Percentiles rank a stretch among this genome's conserved stretches.
These are phyloP conservation scores for Notiomystis cincta DNA, from an alignment of 2,113 vertebrate genomes.

Conservation along the genomic window DNA sequence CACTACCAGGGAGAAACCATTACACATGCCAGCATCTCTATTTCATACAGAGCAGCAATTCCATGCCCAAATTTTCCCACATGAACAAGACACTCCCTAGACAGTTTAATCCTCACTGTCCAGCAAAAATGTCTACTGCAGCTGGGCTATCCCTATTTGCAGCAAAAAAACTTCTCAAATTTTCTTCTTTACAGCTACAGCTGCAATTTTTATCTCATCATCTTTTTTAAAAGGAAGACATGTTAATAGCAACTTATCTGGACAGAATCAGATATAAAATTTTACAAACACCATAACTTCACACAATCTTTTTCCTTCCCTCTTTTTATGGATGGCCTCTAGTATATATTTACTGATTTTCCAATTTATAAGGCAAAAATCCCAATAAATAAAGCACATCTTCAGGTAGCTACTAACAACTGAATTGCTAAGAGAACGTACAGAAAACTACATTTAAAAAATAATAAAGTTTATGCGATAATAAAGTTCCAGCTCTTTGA, in stretches of 20 bases:
- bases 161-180: neutral
- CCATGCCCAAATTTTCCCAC: neutral
- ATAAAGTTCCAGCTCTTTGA: neutral
- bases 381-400: neutral
- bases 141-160: neutral
- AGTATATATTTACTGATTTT: neutral
- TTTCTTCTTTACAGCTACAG: conserved; percentile 22
- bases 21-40: neutral
- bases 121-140: neutral
- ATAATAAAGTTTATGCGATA: neutral
- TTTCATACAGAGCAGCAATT: neutral
- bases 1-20: neutral
- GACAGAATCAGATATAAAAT: neutral
- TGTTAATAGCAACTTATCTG: neutral
- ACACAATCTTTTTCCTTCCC: neutral
- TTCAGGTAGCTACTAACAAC: neutral
- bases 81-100: neutral
- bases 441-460: neutral
- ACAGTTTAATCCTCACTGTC: neutral
- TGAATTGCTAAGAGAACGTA: neutral
- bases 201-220: neutral
- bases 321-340: neutral
- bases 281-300: neutral
- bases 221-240: neutral
- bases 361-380: neutral